Conservation (phyloP, 2,113 vertebrate species). For the Centropus bengalensis region DNA sequence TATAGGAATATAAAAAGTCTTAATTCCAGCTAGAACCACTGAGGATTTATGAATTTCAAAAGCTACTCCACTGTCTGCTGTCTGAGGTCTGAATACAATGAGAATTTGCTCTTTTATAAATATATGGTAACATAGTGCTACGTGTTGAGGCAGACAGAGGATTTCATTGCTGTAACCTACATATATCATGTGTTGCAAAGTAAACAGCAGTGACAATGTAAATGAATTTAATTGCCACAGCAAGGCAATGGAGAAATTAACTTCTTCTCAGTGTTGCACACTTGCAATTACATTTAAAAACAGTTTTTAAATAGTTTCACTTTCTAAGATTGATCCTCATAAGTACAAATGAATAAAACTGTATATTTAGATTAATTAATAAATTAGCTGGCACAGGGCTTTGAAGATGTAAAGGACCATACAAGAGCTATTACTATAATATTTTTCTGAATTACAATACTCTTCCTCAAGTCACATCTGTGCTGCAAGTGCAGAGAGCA, state of each 20-base stretch:
- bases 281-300: not conserved
- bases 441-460: slow-evolving; percentile 17
- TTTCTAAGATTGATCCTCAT: not conserved
- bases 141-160: not conserved
- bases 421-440: not conserved
- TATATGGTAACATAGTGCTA: not conserved
- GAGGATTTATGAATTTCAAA: not conserved
- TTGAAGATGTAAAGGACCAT: not conserved
- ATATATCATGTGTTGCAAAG: not conserved
- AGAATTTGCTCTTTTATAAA: not conserved
- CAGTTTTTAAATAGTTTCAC: not conserved
- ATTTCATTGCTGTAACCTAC: not conserved
- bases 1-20: not conserved
- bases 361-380: not conserved
- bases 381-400: not conserved
- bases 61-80: not conserved
- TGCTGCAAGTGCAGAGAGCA: not conserved
- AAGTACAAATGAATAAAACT: not conserved
- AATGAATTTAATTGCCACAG: not conserved
- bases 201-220: not conserved
- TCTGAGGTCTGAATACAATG: not conserved
- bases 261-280: not conserved
- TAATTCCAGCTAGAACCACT: not conserved
- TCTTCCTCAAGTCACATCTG: not conserved
- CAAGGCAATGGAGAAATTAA: not conserved